These are phyloP conservation scores for Clistopyga incitator DNA, from an alignment of 2,888 invertebrate species.

Conservation along the genomic window DNA sequence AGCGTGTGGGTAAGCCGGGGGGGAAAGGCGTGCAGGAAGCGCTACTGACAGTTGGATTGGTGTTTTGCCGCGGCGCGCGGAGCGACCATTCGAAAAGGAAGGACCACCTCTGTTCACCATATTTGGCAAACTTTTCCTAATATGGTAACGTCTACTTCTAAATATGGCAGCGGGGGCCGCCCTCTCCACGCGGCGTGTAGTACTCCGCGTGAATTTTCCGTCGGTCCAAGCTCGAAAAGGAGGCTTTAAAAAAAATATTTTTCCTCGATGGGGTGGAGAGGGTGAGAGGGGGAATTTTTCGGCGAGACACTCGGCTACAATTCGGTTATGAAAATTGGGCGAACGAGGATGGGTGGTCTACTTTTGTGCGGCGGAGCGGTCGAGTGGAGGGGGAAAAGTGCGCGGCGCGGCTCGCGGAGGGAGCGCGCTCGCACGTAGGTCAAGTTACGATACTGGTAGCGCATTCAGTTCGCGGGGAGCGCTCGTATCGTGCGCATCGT, in stretches of 20 bases:
- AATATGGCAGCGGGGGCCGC: slow-evolving; percentile 92
- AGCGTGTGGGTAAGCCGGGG: slow-evolving; percentile 62
- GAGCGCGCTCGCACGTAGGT: slow-evolving; percentile 83
- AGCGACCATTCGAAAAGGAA: slow-evolving; percentile 83
- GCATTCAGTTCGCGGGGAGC: slow-evolving; percentile 81
- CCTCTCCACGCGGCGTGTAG: slow-evolving; percentile 86
- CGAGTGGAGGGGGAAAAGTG: slow-evolving; percentile 74
- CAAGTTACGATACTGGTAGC: slow-evolving; percentile 83
- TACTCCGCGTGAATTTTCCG: slow-evolving; percentile 71
- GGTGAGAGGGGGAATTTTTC: slow-evolving; percentile 47
- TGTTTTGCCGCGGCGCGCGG: slow-evolving; percentile 81
- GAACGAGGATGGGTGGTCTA: slow-evolving; percentile 70
- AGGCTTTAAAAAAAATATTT: slow-evolving; percentile 41
- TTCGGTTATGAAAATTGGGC: slow-evolving; percentile 36
- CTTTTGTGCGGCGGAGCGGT: slow-evolving; percentile 73
- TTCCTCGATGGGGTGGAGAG: slow-evolving; percentile 22
- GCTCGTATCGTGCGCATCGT: slow-evolving; percentile 79
- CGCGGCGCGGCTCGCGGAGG: slow-evolving; percentile 74
- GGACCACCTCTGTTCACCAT: slow-evolving; percentile 93
- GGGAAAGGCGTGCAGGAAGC: slow-evolving; percentile 82
- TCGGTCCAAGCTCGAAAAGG: slow-evolving; percentile 3
- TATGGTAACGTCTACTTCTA: slow-evolving; percentile 92
- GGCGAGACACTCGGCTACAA: not conserved
- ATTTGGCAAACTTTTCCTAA: slow-evolving; percentile 92
- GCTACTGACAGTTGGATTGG: slow-evolving; percentile 83